These are phyloP conservation scores for Gila orcuttii DNA, from an alignment of 2,113 vertebrate species.

Conservation along the genomic window DNA sequence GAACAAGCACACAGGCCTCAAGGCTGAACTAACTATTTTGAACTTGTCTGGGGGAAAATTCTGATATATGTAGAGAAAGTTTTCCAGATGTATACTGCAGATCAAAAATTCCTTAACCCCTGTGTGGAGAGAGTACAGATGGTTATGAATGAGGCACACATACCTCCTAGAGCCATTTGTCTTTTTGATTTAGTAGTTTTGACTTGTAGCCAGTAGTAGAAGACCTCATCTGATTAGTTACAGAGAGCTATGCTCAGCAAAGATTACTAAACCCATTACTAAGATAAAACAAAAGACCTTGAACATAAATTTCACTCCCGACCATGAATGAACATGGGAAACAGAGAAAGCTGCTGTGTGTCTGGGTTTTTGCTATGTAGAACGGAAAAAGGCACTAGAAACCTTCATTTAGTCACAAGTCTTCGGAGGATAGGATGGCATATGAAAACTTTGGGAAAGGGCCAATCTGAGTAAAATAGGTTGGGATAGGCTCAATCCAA, in stretches of 20 bases:
- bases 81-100: neutral
- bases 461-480: neutral
- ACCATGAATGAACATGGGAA: neutral
- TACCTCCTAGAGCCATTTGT: neutral
- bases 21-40: neutral
- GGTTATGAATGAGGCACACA: conserved; percentile 3
- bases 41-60: neutral
- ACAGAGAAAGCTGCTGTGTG: neutral
- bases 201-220: neutral
- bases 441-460: neutral
- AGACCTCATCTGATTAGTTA: neutral
- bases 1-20: neutral
- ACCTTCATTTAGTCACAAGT: too few relatives aligned
- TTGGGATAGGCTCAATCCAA: neutral
- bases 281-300: neutral
- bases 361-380: neutral
- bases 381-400: neutral
- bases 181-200: conserved; percentile 1
- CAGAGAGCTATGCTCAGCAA: neutral
- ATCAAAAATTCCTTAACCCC: neutral
- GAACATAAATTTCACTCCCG: neutral
- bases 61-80: neutral
- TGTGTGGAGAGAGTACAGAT: neutral
- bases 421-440: neutral
- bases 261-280: neutral